Conservation (phyloP, 1,140 invertebrate genomes). For the Drosophila sulfurigaster region DNA sequence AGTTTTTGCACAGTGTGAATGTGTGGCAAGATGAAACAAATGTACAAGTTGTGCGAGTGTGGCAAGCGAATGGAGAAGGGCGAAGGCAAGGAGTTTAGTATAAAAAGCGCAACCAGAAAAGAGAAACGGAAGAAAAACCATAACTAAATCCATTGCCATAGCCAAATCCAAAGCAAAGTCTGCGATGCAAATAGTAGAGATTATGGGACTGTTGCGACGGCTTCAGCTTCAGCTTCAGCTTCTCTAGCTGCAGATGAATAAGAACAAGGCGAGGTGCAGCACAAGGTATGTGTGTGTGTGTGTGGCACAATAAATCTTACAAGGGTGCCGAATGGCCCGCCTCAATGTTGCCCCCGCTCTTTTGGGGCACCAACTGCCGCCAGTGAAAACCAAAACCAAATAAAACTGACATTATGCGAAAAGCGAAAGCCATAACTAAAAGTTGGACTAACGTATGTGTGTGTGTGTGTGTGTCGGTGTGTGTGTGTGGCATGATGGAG, state of each 20-base stretch:
- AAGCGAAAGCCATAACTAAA: constrained; percentile 84
- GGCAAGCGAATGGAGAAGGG: constrained; percentile 21
- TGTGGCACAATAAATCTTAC: constrained; percentile 79
- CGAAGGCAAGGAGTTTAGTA: constrained; percentile 46
- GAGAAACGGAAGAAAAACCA: constrained; percentile 77
- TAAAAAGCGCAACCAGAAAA: constrained; percentile 66
- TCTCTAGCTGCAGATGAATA: constrained; percentile 53
- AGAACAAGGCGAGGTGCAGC: constrained; percentile 50
- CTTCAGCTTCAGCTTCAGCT: constrained; percentile 4
- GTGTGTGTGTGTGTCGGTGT: constrained; percentile 18
- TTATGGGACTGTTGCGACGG: constrained; percentile 60
- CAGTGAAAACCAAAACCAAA: constrained; percentile 82
- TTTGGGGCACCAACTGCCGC: constrained; percentile 11
- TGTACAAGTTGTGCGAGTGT: constrained; percentile 49
- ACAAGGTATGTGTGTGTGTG: constrained; percentile 41
- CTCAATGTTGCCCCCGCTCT: constrained; percentile 11
- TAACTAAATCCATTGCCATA: constrained; percentile 82
- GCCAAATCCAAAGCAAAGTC: constrained; percentile 81
- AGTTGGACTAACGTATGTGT: constrained; percentile 69
- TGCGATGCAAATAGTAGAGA: constrained; percentile 84
- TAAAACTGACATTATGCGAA: constrained; percentile 84
- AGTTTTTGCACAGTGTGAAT: constrained; percentile 69
- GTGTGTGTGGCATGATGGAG: constrained; percentile 61
- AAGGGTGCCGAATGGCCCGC: constrained; percentile 73
- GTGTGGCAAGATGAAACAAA: constrained; percentile 64